Percentiles rank a stretch among this genome's conserved stretches.
Evolutionary conservation across 2,113 vertebrate genomes (phyloP).

Genomic region (Ctenomys sociabilis): DNA sequence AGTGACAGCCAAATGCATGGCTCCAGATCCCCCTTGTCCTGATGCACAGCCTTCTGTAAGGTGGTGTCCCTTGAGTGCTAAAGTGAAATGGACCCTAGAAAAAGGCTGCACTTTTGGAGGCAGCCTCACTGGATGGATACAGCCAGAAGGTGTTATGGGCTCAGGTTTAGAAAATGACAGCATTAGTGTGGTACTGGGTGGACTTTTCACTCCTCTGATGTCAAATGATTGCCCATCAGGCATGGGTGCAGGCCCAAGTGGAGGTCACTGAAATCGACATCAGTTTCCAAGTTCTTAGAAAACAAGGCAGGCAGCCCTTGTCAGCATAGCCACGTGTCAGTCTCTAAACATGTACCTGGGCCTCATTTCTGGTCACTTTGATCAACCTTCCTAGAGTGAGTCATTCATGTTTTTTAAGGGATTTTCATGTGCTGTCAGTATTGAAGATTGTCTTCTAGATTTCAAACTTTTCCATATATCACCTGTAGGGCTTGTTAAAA

Average conservation of each 20-base stretch:
- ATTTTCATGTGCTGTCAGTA: background rate
- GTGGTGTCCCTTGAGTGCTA: background rate
- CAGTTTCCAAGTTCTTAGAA: background rate
- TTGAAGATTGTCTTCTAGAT: background rate
- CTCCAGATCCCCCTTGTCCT: background rate
- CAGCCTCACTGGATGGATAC: background rate
- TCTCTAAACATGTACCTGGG: background rate
- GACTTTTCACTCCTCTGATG: background rate
- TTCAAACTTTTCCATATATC: background rate
- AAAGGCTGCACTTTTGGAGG: background rate
- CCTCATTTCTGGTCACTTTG: background rate
- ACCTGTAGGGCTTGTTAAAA: background rate
- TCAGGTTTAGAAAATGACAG: background rate
- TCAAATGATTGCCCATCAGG: background rate
- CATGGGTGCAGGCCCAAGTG: background rate
- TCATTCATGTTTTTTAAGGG: background rate
- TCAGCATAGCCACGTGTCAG: background rate
- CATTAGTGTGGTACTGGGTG: background rate
- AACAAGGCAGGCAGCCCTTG: background rate
- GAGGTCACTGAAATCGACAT: background rate
- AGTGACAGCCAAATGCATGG: background rate
- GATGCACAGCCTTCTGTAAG: background rate
- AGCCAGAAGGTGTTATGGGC: no score
- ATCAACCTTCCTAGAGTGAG: background rate
- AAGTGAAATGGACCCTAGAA: background rate